phyloP scores from a whole-genome alignment of 2,113 vertebrate species.

The Salvelinus sp. region DNA sequence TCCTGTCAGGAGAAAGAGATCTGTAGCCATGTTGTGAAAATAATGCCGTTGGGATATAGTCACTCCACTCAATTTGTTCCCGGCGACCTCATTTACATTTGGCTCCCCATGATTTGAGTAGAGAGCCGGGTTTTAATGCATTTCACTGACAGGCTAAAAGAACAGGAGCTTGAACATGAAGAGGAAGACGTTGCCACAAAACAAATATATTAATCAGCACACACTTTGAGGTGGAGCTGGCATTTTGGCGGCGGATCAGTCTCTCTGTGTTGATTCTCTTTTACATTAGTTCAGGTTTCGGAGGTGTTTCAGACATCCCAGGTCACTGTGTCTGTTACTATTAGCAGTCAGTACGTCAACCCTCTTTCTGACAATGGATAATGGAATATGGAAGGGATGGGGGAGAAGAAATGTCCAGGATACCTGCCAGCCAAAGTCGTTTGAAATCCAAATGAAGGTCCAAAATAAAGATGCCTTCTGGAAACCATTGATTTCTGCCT shows the following conservation, averaged over 20 bases:
- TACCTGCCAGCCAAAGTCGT: conserved; percentile 3
- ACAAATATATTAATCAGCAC: neutral
- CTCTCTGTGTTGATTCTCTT: neutral
- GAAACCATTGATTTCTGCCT: conserved; percentile 16
- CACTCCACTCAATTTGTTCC: conserved; percentile 10
- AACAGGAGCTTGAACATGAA: neutral
- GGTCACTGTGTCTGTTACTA: conserved; percentile 1
- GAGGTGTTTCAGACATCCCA: neutral
- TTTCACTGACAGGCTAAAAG: neutral
- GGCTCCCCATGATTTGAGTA: conserved; percentile 1
- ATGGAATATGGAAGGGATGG: neutral
- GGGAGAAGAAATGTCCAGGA: neutral
- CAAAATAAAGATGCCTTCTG: conserved; percentile 11
- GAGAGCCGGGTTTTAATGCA: conserved; percentile 5
- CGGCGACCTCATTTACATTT: neutral
- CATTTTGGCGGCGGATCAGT: neutral
- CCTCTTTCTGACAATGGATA: neutral
- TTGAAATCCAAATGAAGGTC: conserved; percentile 22
- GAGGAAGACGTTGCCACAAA: neutral
- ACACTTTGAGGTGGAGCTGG: neutral
- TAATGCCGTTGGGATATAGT: conserved; percentile 1
- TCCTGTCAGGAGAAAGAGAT: conserved; percentile 7
- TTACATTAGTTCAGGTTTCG: neutral
- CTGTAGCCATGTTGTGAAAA: conserved; percentile 8
- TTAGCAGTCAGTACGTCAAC: conserved; percentile 19